phyloP scores from a whole-genome alignment of 2,888 invertebrate genomes.

The Drosophila lutescens region DNA sequence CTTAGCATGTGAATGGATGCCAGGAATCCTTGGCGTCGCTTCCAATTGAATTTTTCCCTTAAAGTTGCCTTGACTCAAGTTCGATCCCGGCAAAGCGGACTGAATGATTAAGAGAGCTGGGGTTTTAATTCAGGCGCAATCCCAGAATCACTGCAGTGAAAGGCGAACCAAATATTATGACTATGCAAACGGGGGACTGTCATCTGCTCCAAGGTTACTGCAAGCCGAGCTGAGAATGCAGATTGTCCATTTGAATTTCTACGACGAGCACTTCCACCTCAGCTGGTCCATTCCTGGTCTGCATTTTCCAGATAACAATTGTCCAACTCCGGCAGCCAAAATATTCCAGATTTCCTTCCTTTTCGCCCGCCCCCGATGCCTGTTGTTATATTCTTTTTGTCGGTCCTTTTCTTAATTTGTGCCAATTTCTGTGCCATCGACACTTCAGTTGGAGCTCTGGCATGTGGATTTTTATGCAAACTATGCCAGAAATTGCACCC shows the following conservation, averaged over 20 bases:
- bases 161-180: conserved; percentile 22
- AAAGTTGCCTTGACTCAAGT: not conserved
- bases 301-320: conserved; percentile 56
- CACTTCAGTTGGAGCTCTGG: conserved; percentile 40
- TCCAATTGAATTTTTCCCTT: conserved; percentile 22
- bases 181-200: conserved; percentile 11
- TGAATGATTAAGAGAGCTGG: conserved; percentile 23
- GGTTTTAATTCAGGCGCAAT: conserved; percentile 13
- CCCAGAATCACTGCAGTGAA: not conserved
- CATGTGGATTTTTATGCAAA: conserved; percentile 67
- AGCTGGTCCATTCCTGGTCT: conserved; percentile 42
- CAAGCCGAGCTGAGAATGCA: conserved; percentile 9
- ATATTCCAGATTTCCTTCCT: conserved; percentile 19
- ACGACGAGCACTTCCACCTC: conserved; percentile 21
- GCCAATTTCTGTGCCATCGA: conserved; percentile 50
- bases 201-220: conserved; percentile 15
- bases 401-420: conserved; percentile 55
- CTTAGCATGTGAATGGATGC: conserved; percentile 36
- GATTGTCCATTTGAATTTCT: conserved; percentile 34
- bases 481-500: conserved; percentile 60
- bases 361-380: not conserved
- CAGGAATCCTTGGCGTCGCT: conserved; percentile 15
- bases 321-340: conserved; percentile 31
- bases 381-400: conserved; percentile 10
- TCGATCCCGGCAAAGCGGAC: conserved; percentile 1